phyloP scores from a whole-genome alignment of 2,113 vertebrate genomes.

The Todiramphus saurophagus region DNA sequence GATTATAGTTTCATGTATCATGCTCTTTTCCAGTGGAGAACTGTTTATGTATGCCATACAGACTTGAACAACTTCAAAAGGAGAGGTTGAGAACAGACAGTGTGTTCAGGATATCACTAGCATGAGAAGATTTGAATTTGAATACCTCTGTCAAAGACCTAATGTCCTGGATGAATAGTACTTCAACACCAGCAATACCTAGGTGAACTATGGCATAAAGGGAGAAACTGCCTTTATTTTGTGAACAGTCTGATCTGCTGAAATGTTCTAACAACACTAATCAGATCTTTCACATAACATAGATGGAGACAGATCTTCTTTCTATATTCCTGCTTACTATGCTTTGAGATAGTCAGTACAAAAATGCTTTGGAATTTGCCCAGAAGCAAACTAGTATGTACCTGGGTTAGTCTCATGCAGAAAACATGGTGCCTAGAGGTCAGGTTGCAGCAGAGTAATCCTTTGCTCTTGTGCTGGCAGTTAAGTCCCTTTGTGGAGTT shows the following conservation, averaged over 20 bases:
- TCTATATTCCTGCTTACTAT: not conserved
- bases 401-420: not conserved
- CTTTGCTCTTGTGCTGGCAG: not conserved
- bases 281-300: not conserved
- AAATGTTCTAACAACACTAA: not conserved
- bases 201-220: not conserved
- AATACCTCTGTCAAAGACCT: not conserved
- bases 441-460: not conserved
- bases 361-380: not conserved
- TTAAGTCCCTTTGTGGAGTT: not conserved
- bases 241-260: not conserved
- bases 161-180: not conserved
- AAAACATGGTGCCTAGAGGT: not conserved
- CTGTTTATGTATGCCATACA: not conserved
- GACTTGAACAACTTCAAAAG: not conserved
- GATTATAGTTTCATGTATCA: not conserved
- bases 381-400: not conserved
- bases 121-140: not conserved
- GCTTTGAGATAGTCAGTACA: not conserved
- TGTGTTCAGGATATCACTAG: not conserved
- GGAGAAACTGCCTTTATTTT: not conserved
- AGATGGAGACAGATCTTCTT: not conserved
- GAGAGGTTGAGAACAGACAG: not conserved
- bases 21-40: not conserved
- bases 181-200: not conserved